Evolutionary conservation across 1,140 invertebrate species (phyloP), one percentile per base, ranked within the genome.

Genomic region (Oryctes rhinoceros): DNA sequence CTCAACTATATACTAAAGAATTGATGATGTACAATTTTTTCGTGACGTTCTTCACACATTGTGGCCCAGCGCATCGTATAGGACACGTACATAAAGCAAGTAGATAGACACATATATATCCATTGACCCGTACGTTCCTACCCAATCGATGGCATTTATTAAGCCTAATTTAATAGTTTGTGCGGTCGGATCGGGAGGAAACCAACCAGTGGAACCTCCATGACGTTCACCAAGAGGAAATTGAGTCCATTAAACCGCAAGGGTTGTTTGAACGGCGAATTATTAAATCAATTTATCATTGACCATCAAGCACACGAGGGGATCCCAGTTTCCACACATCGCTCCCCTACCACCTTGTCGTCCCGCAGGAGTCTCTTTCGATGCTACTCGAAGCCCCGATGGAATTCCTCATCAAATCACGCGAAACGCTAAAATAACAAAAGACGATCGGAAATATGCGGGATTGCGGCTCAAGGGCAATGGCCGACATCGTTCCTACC

Each of bases 231-330:
- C 39, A 3, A 10, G 39, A 59, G 53, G 53, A 59, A 59, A 59
- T 59, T 59, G 53, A 59, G 53, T 59, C 53, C 53, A 59, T 59
- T 15, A 59, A 59, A 59, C 53, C 53, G 53, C 53, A 59, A 59
- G 53, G 53, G 53, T 59, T 59, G 53, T 59, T 59, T 59, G 15
- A 18, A 59, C 15, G 18, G 53, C 53, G 53, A 59, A 59, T 59
- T 59, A 59, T 59, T 59, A 59, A 59, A 59, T 59, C 53, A 59
- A n/a, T 59, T 59, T 59, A 59, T 59, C 53, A 59, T 15, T 18
- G 11, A 53, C 18, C 53, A n/a, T 53, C 49, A 53, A 53, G n/a
- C 49, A n/a, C 11, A 11, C 24, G 39, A 44, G 39, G 5, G 39
- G 39, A 44, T 5, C 5, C 9, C 39, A 10, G 9, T 5, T 10